Evolutionary conservation across 2,797 vertebrate species (phyloP).

Genomic region (Halcyon leucocephala): DNA sequence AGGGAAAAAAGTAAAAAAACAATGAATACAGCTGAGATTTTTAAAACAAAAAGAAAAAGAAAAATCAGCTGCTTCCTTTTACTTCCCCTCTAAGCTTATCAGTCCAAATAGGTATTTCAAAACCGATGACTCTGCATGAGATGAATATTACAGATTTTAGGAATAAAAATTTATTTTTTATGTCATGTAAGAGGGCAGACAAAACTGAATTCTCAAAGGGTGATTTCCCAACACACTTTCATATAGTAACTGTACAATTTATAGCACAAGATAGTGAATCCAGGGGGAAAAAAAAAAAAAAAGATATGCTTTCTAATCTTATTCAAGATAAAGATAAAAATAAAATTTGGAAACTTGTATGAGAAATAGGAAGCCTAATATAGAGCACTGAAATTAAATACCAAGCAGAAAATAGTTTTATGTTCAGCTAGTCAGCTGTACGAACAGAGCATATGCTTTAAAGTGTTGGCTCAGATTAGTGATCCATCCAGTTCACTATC

Average conservation of each 20-base stretch:
- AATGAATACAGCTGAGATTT: neutral
- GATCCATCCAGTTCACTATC: neutral
- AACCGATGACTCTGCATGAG: neutral
- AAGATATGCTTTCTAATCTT: neutral
- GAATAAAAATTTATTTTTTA: neutral
- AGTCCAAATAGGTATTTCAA: neutral
- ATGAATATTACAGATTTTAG: fast-evolving
- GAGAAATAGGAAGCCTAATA: neutral
- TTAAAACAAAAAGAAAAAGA: neutral
- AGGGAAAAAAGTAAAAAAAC: neutral
- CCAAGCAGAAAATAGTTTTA: neutral
- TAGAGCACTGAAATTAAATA: neutral
- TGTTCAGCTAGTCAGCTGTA: neutral
- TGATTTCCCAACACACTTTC: neutral
- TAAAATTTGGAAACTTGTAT: neutral
- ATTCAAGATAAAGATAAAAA: neutral
- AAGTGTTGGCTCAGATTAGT: neutral
- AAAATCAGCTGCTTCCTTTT: neutral
- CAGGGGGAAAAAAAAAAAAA: neutral
- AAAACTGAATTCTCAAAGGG: neutral
- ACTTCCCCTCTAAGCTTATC: neutral
- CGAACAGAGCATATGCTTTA: neutral
- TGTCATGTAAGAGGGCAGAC: neutral
- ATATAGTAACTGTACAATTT: neutral
- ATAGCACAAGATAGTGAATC: neutral